Base-by-base conservation (phyloP, 2,888 invertebrate species). In the Hypolimnas misippus region DNA sequence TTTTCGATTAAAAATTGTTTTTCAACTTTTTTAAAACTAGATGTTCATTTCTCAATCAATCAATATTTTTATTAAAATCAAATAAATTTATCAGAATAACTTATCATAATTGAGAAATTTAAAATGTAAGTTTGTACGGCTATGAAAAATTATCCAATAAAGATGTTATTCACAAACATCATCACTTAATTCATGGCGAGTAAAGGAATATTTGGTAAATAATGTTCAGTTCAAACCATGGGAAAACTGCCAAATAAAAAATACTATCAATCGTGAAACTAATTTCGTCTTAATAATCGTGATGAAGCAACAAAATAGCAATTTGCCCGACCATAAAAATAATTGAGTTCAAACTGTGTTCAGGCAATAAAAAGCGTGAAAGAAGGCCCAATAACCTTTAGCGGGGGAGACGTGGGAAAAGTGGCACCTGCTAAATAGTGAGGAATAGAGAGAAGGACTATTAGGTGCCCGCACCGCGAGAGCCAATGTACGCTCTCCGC, bases 311-410 rank as follows among this genome's bases (percentile, higher is more conserved):
- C 90, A 89, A 92, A 89, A 90, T 89, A 90, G 91, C 89, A 90
- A 92, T 91, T 92, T 89, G 79, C 83, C 77, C 85, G 77, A 84
- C 87, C 90, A 88, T 91, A 91, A 92, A 92, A 90, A 90, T 92
- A 91, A 91, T 92, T 91, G 90, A 90, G 91, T 91, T 89, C 88
- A 90, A 91, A 91, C 89, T 88, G 87, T 87, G 89, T 89, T 87
- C 81, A 80, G 84, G 91, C 90, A 88, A 89, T 90, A 92, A 92
- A 92, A 92, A 90, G 88, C 87, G 85, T 90, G 87, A 87, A 90
- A 89, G 88, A 84, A 87, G 84, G 84, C 86, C 87, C 86, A 88
- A 89, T 90, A 91, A 89, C 90, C 89, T 89, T 88, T 86, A 81
- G 84, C 79, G 76, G 79, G 80, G 84, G 80, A 77, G 77, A 81